These are phyloP conservation scores for Ectemnius continuus DNA, from an alignment of 2,888 invertebrate species.

Conservation along the genomic window DNA sequence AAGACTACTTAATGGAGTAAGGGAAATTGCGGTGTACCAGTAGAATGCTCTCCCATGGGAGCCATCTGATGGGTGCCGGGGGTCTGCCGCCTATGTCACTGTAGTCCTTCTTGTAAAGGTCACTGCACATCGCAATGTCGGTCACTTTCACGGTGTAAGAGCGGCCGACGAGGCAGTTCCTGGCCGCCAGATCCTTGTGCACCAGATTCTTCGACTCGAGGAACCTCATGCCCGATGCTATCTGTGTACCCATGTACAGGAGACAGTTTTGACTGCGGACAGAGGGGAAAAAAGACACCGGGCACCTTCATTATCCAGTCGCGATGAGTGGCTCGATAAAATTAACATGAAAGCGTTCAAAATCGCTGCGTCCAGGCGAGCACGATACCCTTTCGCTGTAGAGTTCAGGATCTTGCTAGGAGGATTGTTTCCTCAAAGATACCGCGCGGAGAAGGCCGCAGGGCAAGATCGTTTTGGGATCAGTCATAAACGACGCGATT, in stretches of 20 bases:
- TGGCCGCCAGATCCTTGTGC: constrained; percentile 88
- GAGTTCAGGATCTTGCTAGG: background rate
- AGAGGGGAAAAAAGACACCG: background rate
- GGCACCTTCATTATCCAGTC: background rate
- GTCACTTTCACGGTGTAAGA: constrained; percentile 82
- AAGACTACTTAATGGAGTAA: too few relatives aligned
- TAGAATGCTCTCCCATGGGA: constrained; percentile 84
- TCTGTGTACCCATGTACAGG: constrained; percentile 86
- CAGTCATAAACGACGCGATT: constrained; percentile 27
- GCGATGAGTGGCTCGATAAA: background rate
- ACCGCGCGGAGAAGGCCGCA: too few relatives aligned
- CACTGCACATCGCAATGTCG: constrained; percentile 83
- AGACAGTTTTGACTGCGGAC: constrained; percentile 82
- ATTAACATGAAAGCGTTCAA: background rate
- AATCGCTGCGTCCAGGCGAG: too few relatives aligned
- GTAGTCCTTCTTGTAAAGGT: constrained; percentile 83
- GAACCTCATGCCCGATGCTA: constrained; percentile 89
- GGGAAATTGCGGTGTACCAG: constrained; percentile 75
- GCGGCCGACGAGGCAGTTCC: constrained; percentile 83
- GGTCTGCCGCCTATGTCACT: constrained; percentile 82
- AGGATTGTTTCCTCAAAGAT: constrained; percentile 3
- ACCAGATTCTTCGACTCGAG: constrained; percentile 88
- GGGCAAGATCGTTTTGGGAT: constrained; percentile 21
- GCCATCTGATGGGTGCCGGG: constrained; percentile 83
- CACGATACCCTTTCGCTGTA: too few relatives aligned